These are phyloP conservation scores for Caenorhabditis tropicalis DNA, from an alignment of 1,140 invertebrate species.

Conservation along the genomic window DNA sequence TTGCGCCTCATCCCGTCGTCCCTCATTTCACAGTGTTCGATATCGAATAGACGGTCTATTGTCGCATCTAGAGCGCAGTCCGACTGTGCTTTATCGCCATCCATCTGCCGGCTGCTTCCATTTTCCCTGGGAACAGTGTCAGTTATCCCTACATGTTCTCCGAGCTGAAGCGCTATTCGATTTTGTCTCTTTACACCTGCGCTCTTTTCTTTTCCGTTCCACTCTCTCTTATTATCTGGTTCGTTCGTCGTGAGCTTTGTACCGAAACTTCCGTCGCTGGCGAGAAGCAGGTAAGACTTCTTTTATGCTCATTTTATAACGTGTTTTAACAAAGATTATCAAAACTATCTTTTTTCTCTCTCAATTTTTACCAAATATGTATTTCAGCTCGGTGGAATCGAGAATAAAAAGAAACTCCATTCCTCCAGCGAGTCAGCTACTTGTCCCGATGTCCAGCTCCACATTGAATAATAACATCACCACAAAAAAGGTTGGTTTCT, in stretches of 20 bases:
- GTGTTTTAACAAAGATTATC: neutral
- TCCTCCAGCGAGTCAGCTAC: neutral
- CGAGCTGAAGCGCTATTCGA: constrained; percentile 28
- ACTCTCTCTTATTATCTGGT: constrained; percentile 65
- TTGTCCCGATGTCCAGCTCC: constrained; percentile 32
- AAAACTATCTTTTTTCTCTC: neutral
- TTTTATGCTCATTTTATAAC: constrained; percentile 21
- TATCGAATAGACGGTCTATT: constrained; percentile 42
- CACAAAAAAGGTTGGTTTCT: constrained; percentile 40
- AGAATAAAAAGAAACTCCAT: constrained; percentile 7
- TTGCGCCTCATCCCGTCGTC: constrained; percentile 37
- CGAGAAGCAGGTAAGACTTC: constrained; percentile 55
- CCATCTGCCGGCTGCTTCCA: constrained; percentile 33
- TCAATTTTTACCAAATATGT: neutral
- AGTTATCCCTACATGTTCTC: constrained; percentile 38
- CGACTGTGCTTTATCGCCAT: constrained; percentile 41
- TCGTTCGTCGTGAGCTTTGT: constrained; percentile 63
- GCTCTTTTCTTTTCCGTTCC: constrained; percentile 60
- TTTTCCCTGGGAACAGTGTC: constrained; percentile 39
- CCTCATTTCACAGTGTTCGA: constrained; percentile 43
- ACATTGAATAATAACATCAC: constrained; percentile 31
- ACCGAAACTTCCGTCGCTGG: constrained; percentile 66
- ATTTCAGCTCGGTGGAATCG: constrained; percentile 12
- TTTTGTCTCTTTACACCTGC: constrained; percentile 43
- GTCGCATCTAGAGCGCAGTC: constrained; percentile 43